Conservation (phyloP, 2,797 vertebrate genomes). For the Rhyacichthys aspro region DNA sequence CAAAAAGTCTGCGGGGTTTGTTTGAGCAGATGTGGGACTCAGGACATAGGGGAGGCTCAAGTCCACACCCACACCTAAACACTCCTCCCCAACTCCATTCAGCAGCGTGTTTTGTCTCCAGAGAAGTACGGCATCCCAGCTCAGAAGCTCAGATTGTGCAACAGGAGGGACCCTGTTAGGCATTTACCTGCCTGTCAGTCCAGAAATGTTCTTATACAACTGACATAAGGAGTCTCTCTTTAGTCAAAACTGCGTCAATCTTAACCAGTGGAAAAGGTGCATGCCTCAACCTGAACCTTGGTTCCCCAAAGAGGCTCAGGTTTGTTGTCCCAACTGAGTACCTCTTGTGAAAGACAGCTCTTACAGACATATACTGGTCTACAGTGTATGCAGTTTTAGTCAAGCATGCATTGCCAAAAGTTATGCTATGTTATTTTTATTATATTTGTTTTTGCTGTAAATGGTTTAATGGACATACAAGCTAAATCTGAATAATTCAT, state of each 20-base stretch:
- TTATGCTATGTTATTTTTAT: too few species aligned
- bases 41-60: constrained; percentile 17
- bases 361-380: too few species aligned
- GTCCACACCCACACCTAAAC: constrained; percentile 43
- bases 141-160: constrained; percentile 15
- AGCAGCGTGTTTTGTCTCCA: constrained; percentile 11
- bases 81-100: constrained; percentile 5
- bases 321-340: too few species aligned
- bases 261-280: not conserved
- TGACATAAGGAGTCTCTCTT: not conserved
- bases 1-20: constrained; percentile 18
- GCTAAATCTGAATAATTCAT: too few species aligned
- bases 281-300: not conserved
- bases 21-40: constrained; percentile 23
- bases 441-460: too few species aligned
- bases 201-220: not conserved
- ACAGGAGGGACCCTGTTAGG: not conserved
- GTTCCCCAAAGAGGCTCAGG: too few species aligned
- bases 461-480: too few species aligned
- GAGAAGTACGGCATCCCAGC: not conserved
- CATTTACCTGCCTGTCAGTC: not conserved
- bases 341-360: too few species aligned
- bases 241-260: not conserved
- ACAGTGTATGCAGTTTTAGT: too few species aligned
- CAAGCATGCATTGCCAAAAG: too few species aligned